Evolutionary conservation across 2,888 invertebrate genomes (phyloP).

Genomic region (Mesopsocus fuscifrons): DNA sequence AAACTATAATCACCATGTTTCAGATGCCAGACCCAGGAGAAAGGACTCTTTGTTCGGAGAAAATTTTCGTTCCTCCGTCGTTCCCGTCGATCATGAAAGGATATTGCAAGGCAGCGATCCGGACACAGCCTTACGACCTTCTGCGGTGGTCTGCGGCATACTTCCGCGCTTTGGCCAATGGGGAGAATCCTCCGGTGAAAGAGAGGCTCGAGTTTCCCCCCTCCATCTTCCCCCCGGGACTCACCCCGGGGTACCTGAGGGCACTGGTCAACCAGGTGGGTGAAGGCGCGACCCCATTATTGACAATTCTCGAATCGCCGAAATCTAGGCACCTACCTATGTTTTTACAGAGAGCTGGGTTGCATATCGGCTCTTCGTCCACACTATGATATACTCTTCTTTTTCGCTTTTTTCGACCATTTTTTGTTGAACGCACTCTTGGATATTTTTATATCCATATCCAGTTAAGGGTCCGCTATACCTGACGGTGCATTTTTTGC

Average conservation of each 20-base stretch:
- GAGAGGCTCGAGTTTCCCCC: constrained; percentile 53
- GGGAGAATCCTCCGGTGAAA: constrained; percentile 65
- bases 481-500: too few relatives aligned
- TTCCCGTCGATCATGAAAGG: constrained; percentile 68
- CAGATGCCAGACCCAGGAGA: constrained; percentile 44
- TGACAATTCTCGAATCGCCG: too few relatives aligned
- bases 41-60: constrained; percentile 60
- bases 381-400: constrained; percentile 4
- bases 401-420: not conserved
- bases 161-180: constrained; percentile 57
- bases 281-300: constrained; percentile 22
- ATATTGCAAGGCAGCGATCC: constrained; percentile 79
- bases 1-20: too few relatives aligned
- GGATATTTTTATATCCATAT: too few relatives aligned
- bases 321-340: too few relatives aligned
- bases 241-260: constrained; percentile 61
- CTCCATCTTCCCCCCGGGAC: constrained; percentile 44
- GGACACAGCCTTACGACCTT: constrained; percentile 75
- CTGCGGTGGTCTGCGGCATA: constrained; percentile 66
- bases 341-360: too few relatives aligned
- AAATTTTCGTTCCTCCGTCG: constrained; percentile 65
- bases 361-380: not conserved
- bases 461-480: too few relatives aligned
- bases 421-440: too few relatives aligned
- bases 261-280: constrained; percentile 57